Evolutionary conservation across 2,888 invertebrate genomes (phyloP).

Genomic region (Petrolisthes cinctipes): DNA sequence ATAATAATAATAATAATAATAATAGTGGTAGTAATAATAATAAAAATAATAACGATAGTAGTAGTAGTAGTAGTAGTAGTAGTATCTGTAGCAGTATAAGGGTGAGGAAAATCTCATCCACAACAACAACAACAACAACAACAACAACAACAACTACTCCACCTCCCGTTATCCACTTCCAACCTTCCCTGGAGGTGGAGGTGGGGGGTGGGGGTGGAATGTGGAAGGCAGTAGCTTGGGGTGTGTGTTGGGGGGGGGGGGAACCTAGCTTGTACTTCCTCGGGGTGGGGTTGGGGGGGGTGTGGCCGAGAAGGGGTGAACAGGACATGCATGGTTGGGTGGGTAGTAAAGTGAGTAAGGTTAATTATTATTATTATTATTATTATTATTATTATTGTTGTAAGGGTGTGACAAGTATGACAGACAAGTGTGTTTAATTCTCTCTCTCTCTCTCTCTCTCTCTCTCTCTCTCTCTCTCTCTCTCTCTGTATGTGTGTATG

Average conservation of each 20-base stretch:
- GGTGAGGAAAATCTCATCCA: too few relatives aligned
- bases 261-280: neutral
- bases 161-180: too few relatives aligned
- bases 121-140: too few relatives aligned
- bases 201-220: neutral
- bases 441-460: neutral
- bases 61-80: too few relatives aligned
- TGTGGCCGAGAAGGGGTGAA: conserved; percentile 13
- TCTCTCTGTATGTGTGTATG: conserved; percentile 6
- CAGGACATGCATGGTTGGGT: neutral
- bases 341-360: conserved; percentile 8
- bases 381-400: too few relatives aligned
- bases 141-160: too few relatives aligned
- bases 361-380: too few relatives aligned
- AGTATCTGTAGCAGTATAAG: too few relatives aligned
- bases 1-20: neutral
- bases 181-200: neutral
- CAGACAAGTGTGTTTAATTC: neutral
- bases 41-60: neutral
- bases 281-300: neutral
- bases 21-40: neutral
- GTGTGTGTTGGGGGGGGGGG: neutral
- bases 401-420: too few relatives aligned
- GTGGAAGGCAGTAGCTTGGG: neutral
- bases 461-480: neutral